Evolutionary conservation across 2,113 vertebrate species (phyloP).

Genomic region (Tragulus kanchil): DNA sequence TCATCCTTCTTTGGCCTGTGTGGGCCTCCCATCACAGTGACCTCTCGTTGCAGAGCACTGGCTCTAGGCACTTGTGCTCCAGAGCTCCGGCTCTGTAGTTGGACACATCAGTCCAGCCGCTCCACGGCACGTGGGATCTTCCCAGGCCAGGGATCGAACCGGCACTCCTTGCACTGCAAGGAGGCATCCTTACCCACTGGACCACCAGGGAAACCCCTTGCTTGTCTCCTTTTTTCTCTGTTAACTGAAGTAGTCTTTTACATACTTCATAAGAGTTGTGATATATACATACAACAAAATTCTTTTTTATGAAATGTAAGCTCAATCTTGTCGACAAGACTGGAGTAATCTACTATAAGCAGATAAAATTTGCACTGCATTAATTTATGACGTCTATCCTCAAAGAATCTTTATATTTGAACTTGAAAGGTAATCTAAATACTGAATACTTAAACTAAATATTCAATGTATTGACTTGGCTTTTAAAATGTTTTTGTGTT

Average conservation of each 20-base stretch:
- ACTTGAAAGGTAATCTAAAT: conserved; percentile 14
- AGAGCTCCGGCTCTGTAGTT: no score
- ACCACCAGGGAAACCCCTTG: no score
- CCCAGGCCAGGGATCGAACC: no score
- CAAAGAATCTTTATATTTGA: background rate
- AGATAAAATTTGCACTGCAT: background rate
- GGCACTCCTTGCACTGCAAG: no score
- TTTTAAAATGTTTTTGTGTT: background rate
- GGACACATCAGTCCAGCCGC: no score
- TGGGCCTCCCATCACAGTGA: no score
- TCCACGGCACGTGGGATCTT: no score
- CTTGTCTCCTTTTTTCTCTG: background rate
- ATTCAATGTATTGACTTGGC: background rate
- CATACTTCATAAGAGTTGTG: background rate
- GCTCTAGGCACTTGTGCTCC: no score
- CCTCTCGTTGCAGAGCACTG: no score
- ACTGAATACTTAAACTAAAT: background rate
- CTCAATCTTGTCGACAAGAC: background rate
- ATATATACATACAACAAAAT: background rate
- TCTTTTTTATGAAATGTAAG: conserved; percentile 30
- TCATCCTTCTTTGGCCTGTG: no score
- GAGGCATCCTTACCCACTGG: no score
- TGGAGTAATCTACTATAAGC: conserved; percentile 4
- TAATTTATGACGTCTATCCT: background rate
- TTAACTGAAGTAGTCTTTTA: background rate